Percentiles rank a stretch among this genome's conserved stretches.
These are phyloP conservation scores for Oreochromis spilurus DNA, from an alignment of 2,113 vertebrate species.

Conservation along the genomic window DNA sequence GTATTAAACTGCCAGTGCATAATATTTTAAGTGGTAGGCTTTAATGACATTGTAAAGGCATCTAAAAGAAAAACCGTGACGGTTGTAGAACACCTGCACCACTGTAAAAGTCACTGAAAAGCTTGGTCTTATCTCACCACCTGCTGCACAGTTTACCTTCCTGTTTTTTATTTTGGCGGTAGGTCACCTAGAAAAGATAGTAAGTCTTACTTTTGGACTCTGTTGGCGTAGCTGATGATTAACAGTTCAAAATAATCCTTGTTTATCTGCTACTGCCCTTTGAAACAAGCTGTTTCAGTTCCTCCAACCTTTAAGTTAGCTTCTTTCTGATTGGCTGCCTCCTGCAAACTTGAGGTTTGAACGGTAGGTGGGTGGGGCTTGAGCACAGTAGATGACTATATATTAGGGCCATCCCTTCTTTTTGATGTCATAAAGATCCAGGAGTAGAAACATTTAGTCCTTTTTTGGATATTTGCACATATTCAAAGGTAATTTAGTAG, in stretches of 20 bases:
- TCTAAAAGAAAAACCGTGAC: not conserved
- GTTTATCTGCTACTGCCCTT: not conserved
- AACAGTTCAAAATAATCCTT: not conserved
- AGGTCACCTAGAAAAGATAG: rapidly evolving
- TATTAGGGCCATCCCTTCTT: not conserved
- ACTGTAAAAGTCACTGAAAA: not conserved
- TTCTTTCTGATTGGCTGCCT: not conserved
- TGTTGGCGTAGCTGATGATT: not conserved
- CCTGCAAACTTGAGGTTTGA: not conserved
- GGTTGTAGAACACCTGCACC: not conserved
- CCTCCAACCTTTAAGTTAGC: not conserved
- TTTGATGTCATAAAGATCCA: not conserved
- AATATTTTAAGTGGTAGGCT: not conserved
- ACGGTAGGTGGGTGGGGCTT: not conserved
- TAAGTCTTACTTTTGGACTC: not conserved
- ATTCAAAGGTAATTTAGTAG: not conserved
- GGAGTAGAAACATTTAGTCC: rapidly evolving
- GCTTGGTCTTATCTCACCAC: not conserved
- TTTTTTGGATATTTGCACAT: not conserved
- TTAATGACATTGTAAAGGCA: not conserved
- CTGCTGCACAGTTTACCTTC: not conserved
- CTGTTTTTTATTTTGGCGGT: not conserved
- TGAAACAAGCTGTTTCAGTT: not conserved
- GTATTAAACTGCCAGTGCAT: not conserved
- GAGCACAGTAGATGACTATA: not conserved